Base-by-base conservation (phyloP, 2,888 invertebrate species). In the Thelaira solivaga region DNA sequence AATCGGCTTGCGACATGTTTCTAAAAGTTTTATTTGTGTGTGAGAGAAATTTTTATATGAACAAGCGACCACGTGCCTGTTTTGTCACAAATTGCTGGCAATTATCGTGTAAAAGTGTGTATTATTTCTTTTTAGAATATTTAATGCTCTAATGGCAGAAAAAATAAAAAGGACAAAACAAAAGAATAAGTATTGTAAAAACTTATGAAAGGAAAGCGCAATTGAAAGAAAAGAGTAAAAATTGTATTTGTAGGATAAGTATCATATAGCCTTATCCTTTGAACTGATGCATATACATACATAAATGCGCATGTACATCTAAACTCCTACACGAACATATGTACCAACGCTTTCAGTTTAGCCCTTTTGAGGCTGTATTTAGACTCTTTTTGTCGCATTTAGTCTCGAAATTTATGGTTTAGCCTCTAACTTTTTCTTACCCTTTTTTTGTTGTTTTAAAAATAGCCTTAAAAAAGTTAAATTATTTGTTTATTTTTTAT, bases 51-150 rank as follows among this genome's bases (percentile, higher is more conserved):
- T 62, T 31, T 16, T 26, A 51, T 71, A 31, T 53, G 20, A 62
- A 62, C 34, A 43, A 45, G 20, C 51, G 51, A 29, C 53, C 71
- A 53, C 62, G 71, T 62, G 71, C 62, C 51, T 41, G 61, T 62
- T 43, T 71, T 71, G 62, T 71, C 71, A 53, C 71, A 71, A 71
- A 71, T 71, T 71, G 71, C 71, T 62, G 61, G 62, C 71, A 71
- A 71, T 71, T 71, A 71, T 62, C 61, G 45, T 53, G 61, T 71
- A 71, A 71, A 71, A 62, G 53, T 45, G 71, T 71, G 71, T 53
- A 62, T 62, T 62, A 53, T 71, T 53, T 53, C 53, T 62, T 62
- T 71, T 61, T 71, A 62, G 34, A 24, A 53, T 36, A 62, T 71
- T 71, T 62, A 62, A 53, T 62, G 62, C 71, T 62, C 53, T 71